Evolutionary conservation across 2,797 vertebrate species (phyloP).

Genomic region (Mus caroli): DNA sequence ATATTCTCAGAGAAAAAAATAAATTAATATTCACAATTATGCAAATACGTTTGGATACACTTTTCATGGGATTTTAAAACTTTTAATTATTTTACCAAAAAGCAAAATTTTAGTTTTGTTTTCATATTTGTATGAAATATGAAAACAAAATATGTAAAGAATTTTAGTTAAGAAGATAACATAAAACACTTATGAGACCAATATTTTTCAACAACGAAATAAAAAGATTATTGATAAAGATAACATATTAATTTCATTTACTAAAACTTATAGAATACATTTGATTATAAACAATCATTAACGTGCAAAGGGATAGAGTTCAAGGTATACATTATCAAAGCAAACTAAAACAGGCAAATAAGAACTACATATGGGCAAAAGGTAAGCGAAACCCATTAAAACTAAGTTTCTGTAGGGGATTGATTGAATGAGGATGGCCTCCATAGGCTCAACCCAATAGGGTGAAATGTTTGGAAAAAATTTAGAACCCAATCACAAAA

Average conservation of each 20-base stretch:
- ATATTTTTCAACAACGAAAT: slow-evolving; percentile 10
- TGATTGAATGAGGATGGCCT: background rate
- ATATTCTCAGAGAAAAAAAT: background rate
- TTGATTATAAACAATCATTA: background rate
- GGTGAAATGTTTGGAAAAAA: background rate
- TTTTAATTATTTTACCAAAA: slow-evolving; percentile 23
- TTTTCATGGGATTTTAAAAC: background rate
- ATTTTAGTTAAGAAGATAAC: background rate
- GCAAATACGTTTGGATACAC: background rate
- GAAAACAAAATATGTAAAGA: no score
- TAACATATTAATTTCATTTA: slow-evolving; percentile 28
- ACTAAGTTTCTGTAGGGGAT: background rate
- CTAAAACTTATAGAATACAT: background rate
- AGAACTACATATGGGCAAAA: background rate
- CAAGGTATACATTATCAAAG: background rate
- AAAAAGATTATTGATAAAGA: background rate
- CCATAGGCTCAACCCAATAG: no score
- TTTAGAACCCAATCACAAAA: no score
- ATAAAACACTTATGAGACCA: background rate
- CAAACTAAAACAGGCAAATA: background rate
- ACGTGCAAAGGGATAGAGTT: background rate
- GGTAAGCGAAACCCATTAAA: background rate
- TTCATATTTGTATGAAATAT: no score
- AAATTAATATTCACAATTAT: background rate
- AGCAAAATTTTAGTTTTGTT: slow-evolving; percentile 10